Conservation (phyloP, 2,113 vertebrate genomes). For the Actenoides lindsayi region DNA sequence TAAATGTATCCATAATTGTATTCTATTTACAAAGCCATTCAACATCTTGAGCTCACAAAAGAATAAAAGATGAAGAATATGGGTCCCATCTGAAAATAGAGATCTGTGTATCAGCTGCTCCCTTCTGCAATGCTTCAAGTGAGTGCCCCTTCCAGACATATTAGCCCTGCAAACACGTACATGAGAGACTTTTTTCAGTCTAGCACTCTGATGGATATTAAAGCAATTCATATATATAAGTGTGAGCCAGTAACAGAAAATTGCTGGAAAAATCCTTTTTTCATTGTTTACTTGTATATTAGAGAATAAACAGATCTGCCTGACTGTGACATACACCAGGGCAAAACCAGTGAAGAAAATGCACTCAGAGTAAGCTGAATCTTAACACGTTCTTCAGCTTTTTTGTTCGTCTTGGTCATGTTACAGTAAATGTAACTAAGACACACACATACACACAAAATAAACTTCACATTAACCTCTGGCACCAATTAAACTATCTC, state of each 20-base stretch:
- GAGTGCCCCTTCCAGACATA: not conserved
- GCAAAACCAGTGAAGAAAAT: not conserved
- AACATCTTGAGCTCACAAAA: not conserved
- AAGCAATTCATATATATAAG: not conserved
- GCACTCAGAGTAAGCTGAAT: not conserved
- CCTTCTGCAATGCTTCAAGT: not conserved
- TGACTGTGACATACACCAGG: not conserved
- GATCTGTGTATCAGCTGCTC: not conserved
- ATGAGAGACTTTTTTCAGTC: not conserved
- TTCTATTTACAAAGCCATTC: not conserved
- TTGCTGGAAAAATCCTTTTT: not conserved
- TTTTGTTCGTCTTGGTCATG: not conserved
- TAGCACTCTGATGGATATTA: not conserved
- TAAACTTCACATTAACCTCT: constrained; percentile 10
- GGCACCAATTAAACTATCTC: not conserved
- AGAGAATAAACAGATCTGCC: not conserved
- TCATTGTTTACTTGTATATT: not conserved
- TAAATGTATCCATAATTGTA: not conserved
- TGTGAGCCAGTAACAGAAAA: not conserved
- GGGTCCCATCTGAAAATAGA: not conserved
- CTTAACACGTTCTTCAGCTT: not conserved
- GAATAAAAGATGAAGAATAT: not conserved
- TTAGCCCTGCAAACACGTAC: not conserved
- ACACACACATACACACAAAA: not conserved
- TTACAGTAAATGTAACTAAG: not conserved